Conservation (phyloP, 2,797 vertebrate species). For the Salarias fasciatus region DNA sequence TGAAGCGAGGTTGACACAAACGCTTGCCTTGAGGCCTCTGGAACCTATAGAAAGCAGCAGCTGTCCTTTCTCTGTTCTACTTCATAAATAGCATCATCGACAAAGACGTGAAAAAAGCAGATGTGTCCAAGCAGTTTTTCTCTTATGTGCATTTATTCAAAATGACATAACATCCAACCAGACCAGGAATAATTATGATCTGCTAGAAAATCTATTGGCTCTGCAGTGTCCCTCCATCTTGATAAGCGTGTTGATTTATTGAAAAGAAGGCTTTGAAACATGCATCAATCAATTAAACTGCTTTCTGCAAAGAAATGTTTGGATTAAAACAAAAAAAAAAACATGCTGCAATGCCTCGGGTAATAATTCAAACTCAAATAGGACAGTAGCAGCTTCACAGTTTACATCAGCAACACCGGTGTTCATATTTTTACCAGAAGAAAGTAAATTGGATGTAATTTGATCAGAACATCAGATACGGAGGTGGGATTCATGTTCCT, state of each 20-base stretch:
- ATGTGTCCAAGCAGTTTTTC: background rate
- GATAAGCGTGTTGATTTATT: conserved; percentile 15
- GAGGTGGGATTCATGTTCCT: conserved; percentile 34
- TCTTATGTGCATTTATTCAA: background rate
- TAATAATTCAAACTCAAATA: background rate
- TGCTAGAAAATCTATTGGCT: conserved; percentile 21
- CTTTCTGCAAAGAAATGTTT: conserved; percentile 13
- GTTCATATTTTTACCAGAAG: conserved; percentile 18
- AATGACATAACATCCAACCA: conserved; percentile 1
- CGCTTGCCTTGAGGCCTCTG: background rate
- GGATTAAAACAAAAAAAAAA: conserved; percentile 25
- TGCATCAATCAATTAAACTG: conserved; percentile 13
- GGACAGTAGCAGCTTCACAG: background rate
- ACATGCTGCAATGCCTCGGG: background rate
- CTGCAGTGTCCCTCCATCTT: conserved; percentile 6
- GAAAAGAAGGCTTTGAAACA: conserved; percentile 8
- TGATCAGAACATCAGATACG: conserved; percentile 34
- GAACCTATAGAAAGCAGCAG: background rate
- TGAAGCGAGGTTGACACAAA: background rate
- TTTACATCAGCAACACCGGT: conserved; percentile 21
- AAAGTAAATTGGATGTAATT: conserved; percentile 33
- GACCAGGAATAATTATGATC: conserved; percentile 10
- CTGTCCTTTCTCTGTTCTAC: conserved; percentile 1
- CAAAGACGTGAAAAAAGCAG: background rate
- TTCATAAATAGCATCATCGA: background rate